Evolutionary conservation across 2,797 vertebrate genomes (phyloP).

Genomic region (Florisuga fusca): DNA sequence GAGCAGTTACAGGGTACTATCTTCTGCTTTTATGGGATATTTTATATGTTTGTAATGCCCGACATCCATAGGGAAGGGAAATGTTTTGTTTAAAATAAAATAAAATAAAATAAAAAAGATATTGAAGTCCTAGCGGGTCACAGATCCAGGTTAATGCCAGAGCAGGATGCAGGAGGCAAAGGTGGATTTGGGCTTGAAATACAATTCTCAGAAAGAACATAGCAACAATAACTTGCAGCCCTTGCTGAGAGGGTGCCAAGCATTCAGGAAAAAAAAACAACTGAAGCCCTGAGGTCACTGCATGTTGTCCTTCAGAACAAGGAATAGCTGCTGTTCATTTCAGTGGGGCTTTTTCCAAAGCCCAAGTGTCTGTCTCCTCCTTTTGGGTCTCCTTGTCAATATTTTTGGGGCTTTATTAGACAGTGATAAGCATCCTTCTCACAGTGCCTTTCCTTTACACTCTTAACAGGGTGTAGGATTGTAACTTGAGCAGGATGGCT

Average conservation of each 20-base stretch:
- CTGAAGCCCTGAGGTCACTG: not conserved
- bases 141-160: not conserved
- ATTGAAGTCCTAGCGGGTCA: not conserved
- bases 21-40: not conserved
- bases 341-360: not conserved
- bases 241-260: not conserved
- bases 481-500: not conserved
- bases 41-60: not conserved
- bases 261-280: not conserved
- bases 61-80: not conserved
- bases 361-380: not conserved
- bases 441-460: not conserved
- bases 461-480: not conserved
- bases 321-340: not conserved
- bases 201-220: accelerated
- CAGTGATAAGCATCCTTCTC: not conserved
- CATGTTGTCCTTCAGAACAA: not conserved
- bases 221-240: not conserved
- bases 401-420: not conserved
- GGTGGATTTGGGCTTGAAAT: not conserved
- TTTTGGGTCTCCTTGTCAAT: not conserved
- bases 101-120: not conserved
- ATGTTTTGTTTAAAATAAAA: too few relatives aligned
- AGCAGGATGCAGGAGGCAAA: not conserved
- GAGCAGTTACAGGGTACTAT: not conserved